phyloP scores from a whole-genome alignment of 2,797 vertebrate genomes.

The Pantherophis alleghaniensis region DNA sequence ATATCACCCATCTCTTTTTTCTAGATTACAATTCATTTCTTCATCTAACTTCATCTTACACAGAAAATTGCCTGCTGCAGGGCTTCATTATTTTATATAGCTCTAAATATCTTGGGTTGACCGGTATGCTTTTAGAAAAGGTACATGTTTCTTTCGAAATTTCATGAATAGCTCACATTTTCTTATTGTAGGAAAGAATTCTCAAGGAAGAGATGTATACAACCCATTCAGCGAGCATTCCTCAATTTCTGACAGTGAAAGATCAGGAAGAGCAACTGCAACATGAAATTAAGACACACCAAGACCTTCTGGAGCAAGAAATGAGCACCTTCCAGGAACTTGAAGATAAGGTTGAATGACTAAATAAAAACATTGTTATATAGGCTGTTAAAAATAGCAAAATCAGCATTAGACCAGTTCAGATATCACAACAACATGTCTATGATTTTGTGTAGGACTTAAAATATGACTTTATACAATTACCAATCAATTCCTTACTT shows the following conservation, averaged over 20 bases:
- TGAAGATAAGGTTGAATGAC: slow-evolving; percentile 41
- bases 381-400: background rate
- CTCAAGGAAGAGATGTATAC: slow-evolving; percentile 46
- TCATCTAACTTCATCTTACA: background rate
- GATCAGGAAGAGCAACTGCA: slow-evolving; percentile 38
- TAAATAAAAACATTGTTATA: background rate
- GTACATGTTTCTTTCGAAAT: background rate
- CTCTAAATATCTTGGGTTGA: background rate
- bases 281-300: slow-evolving; percentile 33
- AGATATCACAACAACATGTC: background rate
- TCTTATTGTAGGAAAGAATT: slow-evolving; percentile 41
- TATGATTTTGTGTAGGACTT: background rate
- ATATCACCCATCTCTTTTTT: background rate
- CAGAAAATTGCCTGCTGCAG: background rate
- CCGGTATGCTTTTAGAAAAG: background rate
- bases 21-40: background rate
- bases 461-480: background rate
- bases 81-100: background rate
- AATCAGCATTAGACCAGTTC: background rate
- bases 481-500: background rate
- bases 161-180: background rate
- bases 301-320: slow-evolving; percentile 41
- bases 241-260: slow-evolving; percentile 43
- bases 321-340: slow-evolving; percentile 36
- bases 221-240: slow-evolving; percentile 24